A percentile compares a stretch with the other conserved stretches of the same genome.
These are phyloP conservation scores for Stegana nigrithorax DNA, from an alignment of 2,888 invertebrate species.

Conservation along the genomic window DNA sequence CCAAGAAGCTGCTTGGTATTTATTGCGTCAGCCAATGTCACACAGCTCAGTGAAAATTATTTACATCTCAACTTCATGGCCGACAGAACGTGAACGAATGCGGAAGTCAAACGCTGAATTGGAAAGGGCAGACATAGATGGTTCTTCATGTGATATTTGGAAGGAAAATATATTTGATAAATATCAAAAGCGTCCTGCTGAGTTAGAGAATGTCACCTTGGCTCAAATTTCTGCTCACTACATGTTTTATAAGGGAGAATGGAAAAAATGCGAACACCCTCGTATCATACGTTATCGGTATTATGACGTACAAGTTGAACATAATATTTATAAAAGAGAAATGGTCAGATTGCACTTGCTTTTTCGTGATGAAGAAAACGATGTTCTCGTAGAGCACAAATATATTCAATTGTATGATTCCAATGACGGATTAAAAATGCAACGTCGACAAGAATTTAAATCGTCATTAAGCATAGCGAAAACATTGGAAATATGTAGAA, in stretches of 20 bases:
- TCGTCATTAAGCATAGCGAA: constrained; percentile 50
- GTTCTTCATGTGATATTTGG: constrained; percentile 16
- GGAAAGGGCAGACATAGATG: constrained; percentile 35
- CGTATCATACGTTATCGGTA: constrained; percentile 55
- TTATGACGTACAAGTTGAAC: constrained; percentile 58
- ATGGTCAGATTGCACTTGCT: constrained; percentile 52
- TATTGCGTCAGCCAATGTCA: constrained; percentile 67
- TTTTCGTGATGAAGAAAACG: constrained; percentile 38
- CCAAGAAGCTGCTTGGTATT: constrained; percentile 55
- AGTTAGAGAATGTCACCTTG: constrained; percentile 45
- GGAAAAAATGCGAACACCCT: constrained; percentile 32
- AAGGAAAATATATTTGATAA: constrained; percentile 53
- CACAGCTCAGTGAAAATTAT: constrained; percentile 49
- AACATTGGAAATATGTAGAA: constrained; percentile 43
- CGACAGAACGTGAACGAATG: constrained; percentile 56
- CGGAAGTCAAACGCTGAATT: constrained; percentile 41
- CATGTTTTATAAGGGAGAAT: constrained; percentile 25
- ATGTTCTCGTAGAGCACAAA: constrained; percentile 33
- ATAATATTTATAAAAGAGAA: constrained; percentile 52
- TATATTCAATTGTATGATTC: constrained; percentile 30
- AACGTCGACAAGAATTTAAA: constrained; percentile 35
- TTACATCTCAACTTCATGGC: constrained; percentile 65
- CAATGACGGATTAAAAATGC: constrained; percentile 32
- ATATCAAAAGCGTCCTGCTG: constrained; percentile 53
- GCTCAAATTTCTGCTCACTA: constrained; percentile 56